Percentiles rank a stretch among this genome's conserved stretches.
Conservation (phyloP, 2,113 vertebrate genomes). For the Saimiri boliviensis region DNA sequence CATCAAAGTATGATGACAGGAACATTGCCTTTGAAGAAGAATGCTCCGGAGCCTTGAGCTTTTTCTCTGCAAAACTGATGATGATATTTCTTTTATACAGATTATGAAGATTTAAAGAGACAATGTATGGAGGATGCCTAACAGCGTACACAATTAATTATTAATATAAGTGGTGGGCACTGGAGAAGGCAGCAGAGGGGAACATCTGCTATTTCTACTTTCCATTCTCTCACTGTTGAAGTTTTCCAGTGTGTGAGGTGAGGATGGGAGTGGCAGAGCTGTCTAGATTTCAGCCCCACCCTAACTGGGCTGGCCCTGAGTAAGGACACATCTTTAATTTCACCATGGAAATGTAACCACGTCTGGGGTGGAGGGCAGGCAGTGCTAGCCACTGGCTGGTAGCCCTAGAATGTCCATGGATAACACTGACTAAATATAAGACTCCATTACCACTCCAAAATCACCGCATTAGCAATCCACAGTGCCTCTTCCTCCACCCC, state of each 20-base stretch:
- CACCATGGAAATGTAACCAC: conserved; percentile 48
- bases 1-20: neutral
- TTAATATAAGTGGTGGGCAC: neutral
- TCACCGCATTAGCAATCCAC: conserved; percentile 29
- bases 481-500: neutral
- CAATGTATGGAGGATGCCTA: neutral
- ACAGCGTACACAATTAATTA: neutral
- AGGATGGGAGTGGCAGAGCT: neutral
- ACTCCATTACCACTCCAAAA: conserved; percentile 14
- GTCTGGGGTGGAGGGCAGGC: neutral
- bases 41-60: neutral
- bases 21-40: neutral
- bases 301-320: neutral
- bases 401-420: conserved; percentile 16
- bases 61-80: conserved; percentile 4
- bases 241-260: neutral
- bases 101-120: neutral
- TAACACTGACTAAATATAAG: neutral
- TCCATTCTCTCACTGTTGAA: conserved; percentile 1
- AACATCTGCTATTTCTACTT: neutral
- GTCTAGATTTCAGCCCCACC: neutral
- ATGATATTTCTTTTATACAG: neutral
- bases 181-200: neutral
- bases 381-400: neutral
- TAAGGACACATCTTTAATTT: conserved; percentile 64